Evolutionary conservation across 2,113 vertebrate species (phyloP), one percentile per base, ranked within the genome.

Genomic region (Ginglymostoma cirratum): DNA sequence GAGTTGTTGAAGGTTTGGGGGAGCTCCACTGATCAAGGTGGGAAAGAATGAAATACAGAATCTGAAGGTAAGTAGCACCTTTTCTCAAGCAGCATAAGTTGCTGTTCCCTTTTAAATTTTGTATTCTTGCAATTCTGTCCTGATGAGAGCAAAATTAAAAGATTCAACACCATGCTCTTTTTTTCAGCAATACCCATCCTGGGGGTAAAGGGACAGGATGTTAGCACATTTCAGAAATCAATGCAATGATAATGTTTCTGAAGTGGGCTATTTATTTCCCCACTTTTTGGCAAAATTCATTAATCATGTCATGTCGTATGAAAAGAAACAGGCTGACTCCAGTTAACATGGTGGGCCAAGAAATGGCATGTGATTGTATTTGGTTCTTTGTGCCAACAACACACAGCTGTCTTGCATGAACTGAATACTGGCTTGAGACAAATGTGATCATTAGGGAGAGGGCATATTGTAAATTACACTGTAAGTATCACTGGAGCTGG

Each of bases 371-470:
- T 66, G 30, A 38, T n/a, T 66, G 89, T 10, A 38, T 38, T 66
- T 2, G 1, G 61, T 34, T 38, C 48, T 89, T 52, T 34, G 24
- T 30, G 27, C 55, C 52, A 61, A 27, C 52, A 61, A 30, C n/a
- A 38, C 65, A 93, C 89, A 93, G 61, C 66, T 93, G 34, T 93
- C 67, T 93, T 93, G 89, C 61, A 93, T 93, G 61, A 93, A 93
- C n/a, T 8, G n/a, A 15, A 38, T 66, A 67, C 89, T 67, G 4
- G 61, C 38, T 42, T 93, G 61, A 66, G 61, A 65, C n/a, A 93
- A 93, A 93, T 93, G 89, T 93, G 61, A 61, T 93, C n/a, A 19
- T 66, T 23, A 48, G 23, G 92, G 93, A 34, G 85, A 52, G 45
- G 23, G 85, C 21, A 15, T 42, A 69, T 42, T 70, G 66, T 21